Base-by-base conservation (phyloP, 2,888 invertebrate species). In the Rotaria socialis region DNA sequence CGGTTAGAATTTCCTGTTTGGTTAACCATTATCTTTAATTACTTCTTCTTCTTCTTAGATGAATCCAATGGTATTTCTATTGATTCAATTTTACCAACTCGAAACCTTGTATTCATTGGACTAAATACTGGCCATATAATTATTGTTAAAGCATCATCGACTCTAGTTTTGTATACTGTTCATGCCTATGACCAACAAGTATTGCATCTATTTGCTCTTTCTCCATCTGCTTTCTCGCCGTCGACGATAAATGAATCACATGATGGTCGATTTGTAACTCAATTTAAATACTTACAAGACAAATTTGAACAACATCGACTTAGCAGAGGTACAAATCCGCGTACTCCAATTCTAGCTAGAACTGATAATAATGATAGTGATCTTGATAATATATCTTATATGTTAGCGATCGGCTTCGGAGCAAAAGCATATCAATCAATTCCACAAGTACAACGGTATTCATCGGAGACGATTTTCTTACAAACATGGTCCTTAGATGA, bases 281-380 rank as follows among this genome's bases (percentile, higher is more conserved):
- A 80, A 80, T 80, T 80, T 47, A 80, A 80, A 80, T 47, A 41
- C 14, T 80, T 80, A 47, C 80, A 80, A 47, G 80, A 80, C 47
- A 80, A 24, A 80, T 80, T 80, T n/a, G 80, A 80, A 80, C 80
- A 80, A 80, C 80, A 80, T n/a, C 47, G 47, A 14, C 10, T 14
- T 19, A 35, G 35, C 19, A 6, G 67, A 35, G 16, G 35, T 35
- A 35, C 2, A 27, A 47, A 24, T 47, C 10, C 11, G 11, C 24
- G n/a, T n/a, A 10, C 43, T 19, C 24, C 43, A 80, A 22, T 47
- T 14, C 5, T 47, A 47, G 10, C 24, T 11, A 8, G 47, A 47
- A 7, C 47, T n/a, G 47, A 80, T 80, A 47, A 47, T 47, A 24
- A 80, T 47, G 80, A 80, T 24, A n/a, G 4, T 47, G 47, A 47